These are phyloP conservation scores for Gila robusta DNA, from an alignment of 2,797 vertebrate genomes.

Conservation along the genomic window DNA sequence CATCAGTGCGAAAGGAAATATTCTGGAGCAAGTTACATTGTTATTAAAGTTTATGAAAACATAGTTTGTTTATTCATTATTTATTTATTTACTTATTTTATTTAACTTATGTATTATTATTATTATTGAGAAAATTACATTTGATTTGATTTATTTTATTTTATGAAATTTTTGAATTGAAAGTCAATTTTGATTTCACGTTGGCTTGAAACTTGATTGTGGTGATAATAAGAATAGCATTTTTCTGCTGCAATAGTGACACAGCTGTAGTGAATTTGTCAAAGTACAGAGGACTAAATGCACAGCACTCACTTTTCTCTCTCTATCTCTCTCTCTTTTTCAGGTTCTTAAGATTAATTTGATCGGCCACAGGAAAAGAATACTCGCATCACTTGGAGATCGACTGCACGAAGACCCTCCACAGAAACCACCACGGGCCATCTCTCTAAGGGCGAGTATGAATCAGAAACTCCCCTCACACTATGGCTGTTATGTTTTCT, in stretches of 20 bases:
- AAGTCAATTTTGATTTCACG: background rate
- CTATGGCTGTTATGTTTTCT: background rate
- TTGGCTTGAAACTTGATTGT: background rate
- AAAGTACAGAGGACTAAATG: background rate
- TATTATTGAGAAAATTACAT: background rate
- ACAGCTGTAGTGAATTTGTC: background rate
- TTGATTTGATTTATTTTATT: background rate
- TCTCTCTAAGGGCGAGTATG: conserved; percentile 91
- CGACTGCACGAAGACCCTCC: conserved; percentile 96
- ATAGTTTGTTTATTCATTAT: background rate
- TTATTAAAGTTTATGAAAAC: background rate
- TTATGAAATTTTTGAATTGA: background rate
- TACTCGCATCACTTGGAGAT: conserved; percentile 95
- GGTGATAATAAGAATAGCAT: background rate
- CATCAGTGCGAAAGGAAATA: background rate
- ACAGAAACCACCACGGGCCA: conserved; percentile 96
- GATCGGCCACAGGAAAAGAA: conserved; percentile 95
- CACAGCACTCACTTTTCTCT: background rate
- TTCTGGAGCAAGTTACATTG: background rate
- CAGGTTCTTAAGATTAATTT: conserved; percentile 96
- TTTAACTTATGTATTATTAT: background rate
- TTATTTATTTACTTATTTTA: background rate
- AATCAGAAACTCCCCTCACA: background rate
- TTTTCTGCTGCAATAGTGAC: background rate
- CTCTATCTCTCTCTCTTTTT: conserved; percentile 56